Evolutionary conservation across 2,113 vertebrate species (phyloP).

Genomic region (Atlantisia rogersi): DNA sequence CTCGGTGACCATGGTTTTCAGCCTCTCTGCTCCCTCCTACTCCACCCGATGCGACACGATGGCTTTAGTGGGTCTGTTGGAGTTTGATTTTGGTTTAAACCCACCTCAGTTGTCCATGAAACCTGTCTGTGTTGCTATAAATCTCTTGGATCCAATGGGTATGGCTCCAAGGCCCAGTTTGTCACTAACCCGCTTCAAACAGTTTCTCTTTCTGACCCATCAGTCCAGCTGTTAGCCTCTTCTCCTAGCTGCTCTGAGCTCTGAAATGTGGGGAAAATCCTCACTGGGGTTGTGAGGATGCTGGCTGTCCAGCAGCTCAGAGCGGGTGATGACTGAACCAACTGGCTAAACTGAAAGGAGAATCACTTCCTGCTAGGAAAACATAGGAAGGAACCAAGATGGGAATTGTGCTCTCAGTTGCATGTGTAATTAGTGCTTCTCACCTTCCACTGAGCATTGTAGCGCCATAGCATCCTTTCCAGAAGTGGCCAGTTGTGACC

Average conservation of each 20-base stretch:
- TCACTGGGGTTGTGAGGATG: background rate
- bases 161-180: background rate
- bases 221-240: constrained; percentile 13
- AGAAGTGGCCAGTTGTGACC: background rate
- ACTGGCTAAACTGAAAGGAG: background rate
- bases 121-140: background rate
- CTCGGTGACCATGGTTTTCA: background rate
- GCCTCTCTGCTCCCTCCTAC: background rate
- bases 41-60: fast-evolving
- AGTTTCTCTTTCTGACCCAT: background rate
- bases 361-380: background rate
- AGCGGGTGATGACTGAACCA: background rate
- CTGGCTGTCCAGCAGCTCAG: background rate
- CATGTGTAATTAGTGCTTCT: background rate
- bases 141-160: background rate
- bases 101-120: fast-evolving
- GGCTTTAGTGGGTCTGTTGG: background rate
- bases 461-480: background rate
- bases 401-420: background rate
- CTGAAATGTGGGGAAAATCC: background rate
- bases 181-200: background rate
- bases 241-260: constrained; percentile 3
- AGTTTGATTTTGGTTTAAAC: background rate
- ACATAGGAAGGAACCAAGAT: background rate
- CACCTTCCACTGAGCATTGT: background rate